These are phyloP conservation scores for Margarornis squamiger DNA, from an alignment of 2,797 vertebrate species.

Conservation along the genomic window DNA sequence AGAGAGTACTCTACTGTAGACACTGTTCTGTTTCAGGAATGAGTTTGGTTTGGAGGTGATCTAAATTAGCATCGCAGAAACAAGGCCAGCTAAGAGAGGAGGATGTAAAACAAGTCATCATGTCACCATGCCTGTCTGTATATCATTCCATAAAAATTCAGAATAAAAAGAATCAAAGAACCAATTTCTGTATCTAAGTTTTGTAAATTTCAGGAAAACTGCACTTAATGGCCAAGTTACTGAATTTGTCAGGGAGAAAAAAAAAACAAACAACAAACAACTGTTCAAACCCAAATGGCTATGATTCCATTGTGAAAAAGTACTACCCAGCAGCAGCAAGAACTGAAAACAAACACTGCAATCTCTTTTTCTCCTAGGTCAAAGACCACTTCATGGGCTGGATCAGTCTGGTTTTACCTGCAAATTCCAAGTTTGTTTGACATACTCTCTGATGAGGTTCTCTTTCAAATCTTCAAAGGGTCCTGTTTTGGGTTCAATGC, in stretches of 20 bases:
- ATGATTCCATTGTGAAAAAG: not conserved
- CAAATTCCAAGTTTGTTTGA: slow-evolving; percentile 92
- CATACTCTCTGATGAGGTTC: slow-evolving; percentile 91
- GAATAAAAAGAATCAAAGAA: not conserved
- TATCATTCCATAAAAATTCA: not conserved
- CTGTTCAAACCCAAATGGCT: not conserved
- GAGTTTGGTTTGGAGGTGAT: not conserved
- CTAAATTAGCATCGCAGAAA: not conserved
- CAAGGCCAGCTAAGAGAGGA: not conserved
- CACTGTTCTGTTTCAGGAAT: not conserved
- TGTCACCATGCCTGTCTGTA: not conserved
- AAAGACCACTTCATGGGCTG: not conserved
- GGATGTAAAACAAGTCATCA: not conserved
- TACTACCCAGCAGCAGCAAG: not conserved
- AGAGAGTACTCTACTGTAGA: not conserved
- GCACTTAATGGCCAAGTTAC: not conserved
- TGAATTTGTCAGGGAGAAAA: not conserved
- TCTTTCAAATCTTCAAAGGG: slow-evolving; percentile 95
- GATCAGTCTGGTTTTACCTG: slow-evolving; percentile 76
- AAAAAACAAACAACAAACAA: no score
- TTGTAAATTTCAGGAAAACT: not conserved
- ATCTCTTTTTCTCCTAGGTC: not conserved
- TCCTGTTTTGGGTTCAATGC: slow-evolving; percentile 91
- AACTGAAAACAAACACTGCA: not conserved
- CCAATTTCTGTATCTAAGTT: not conserved